A percentile compares a stretch with the other conserved stretches of the same genome.
phyloP scores from a whole-genome alignment of 1,140 invertebrate species.

The Aphis gossypii region DNA sequence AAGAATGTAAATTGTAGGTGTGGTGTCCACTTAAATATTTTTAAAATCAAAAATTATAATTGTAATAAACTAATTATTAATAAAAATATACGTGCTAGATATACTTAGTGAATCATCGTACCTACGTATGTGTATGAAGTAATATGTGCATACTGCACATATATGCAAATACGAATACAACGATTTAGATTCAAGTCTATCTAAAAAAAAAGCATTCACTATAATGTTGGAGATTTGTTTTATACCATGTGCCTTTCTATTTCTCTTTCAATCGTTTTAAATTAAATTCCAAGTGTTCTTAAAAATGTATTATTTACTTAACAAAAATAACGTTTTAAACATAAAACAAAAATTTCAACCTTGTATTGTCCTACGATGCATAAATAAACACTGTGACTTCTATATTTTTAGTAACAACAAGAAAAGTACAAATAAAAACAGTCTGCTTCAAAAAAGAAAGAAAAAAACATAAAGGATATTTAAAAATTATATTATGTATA shows the following conservation, averaged over 20 bases:
- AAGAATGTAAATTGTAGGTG: too few species aligned
- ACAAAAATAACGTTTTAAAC: slow-evolving; percentile 17
- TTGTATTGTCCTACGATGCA: not conserved
- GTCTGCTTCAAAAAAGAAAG: not conserved
- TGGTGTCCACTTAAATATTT: too few species aligned
- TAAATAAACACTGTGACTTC: not conserved
- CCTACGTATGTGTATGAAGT: too few species aligned
- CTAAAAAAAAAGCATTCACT: not conserved
- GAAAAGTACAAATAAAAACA: not conserved
- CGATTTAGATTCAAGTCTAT: not conserved
- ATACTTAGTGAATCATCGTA: too few species aligned
- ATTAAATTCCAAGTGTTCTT: not conserved
- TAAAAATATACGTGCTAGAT: too few species aligned
- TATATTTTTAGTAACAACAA: not conserved
- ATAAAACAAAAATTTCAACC: not conserved
- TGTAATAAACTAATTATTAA: too few species aligned
- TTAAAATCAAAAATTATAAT: too few species aligned
- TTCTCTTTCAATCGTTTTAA: not conserved
- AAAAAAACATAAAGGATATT: not conserved
- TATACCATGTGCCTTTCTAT: not conserved
- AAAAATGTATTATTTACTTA: not conserved
- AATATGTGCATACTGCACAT: too few species aligned
- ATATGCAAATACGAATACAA: not conserved
- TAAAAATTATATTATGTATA: not conserved
- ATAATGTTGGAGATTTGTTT: not conserved